Conservation (phyloP, 2,797 vertebrate genomes). For the Pogoniulus pusillus region DNA sequence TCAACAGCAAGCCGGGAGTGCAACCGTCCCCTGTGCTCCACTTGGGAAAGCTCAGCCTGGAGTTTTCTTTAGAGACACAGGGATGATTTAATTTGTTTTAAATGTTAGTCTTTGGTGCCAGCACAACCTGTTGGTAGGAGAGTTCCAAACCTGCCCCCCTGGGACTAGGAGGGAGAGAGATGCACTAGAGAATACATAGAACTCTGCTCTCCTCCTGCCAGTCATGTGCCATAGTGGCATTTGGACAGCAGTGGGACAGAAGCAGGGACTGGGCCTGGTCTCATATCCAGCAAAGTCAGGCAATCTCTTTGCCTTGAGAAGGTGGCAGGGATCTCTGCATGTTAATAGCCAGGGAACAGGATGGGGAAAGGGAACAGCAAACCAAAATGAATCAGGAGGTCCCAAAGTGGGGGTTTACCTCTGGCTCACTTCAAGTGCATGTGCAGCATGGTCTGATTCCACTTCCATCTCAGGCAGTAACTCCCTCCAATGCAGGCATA, state of each 20-base stretch:
- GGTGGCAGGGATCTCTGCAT: neutral
- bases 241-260: rapidly evolving
- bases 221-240: rapidly evolving
- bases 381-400: neutral
- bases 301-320: neutral
- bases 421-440: neutral
- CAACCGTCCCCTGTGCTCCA: neutral
- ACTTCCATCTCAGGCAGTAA: neutral
- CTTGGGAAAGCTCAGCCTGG: conserved; percentile 20
- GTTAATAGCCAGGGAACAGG: neutral
- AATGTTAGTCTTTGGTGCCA: neutral
- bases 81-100: neutral
- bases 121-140: neutral
- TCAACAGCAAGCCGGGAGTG: conserved; percentile 29
- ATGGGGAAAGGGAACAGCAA: neutral
- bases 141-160: neutral
- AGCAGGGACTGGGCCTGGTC: neutral
- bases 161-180: neutral
- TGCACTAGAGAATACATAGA: neutral
- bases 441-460: neutral
- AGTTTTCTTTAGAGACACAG: neutral
- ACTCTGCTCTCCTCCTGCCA: neutral
- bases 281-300: neutral
- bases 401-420: neutral
- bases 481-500: neutral